Conservation (phyloP, 2,888 invertebrate species). For the Cephus spinipes region DNA sequence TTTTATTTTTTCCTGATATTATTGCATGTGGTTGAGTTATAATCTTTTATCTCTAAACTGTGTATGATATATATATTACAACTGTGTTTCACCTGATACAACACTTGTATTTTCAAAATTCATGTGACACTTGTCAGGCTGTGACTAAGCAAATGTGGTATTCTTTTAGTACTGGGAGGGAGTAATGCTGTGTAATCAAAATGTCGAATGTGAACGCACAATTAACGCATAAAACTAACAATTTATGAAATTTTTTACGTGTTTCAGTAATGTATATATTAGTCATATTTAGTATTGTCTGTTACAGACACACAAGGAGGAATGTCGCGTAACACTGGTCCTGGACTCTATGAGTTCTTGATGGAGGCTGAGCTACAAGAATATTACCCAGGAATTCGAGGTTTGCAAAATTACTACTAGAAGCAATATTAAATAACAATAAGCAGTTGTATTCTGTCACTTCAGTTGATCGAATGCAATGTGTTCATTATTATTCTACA, state of each 20-base stretch:
- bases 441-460: neutral
- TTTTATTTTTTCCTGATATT: neutral
- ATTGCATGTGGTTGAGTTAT: neutral
- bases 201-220: neutral
- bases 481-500: neutral
- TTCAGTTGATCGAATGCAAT: neutral
- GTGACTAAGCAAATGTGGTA: neutral
- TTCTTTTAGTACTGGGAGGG: neutral
- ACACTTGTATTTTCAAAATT: neutral
- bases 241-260: neutral
- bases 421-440: neutral
- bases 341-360: slow-evolving; percentile 88
- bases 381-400: slow-evolving; percentile 76
- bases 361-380: slow-evolving; percentile 95
- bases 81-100: neutral
- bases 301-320: slow-evolving; percentile 58
- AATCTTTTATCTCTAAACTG: neutral
- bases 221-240: neutral
- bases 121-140: neutral
- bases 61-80: neutral
- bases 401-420: slow-evolving; percentile 36
- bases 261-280: neutral
- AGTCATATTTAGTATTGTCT: neutral
- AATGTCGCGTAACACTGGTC: slow-evolving; percentile 68
- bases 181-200: neutral